Evolutionary conservation across 2,113 vertebrate genomes (phyloP), one percentile per base, ranked within the genome.

Genomic region (Argyrosomus japonicus): DNA sequence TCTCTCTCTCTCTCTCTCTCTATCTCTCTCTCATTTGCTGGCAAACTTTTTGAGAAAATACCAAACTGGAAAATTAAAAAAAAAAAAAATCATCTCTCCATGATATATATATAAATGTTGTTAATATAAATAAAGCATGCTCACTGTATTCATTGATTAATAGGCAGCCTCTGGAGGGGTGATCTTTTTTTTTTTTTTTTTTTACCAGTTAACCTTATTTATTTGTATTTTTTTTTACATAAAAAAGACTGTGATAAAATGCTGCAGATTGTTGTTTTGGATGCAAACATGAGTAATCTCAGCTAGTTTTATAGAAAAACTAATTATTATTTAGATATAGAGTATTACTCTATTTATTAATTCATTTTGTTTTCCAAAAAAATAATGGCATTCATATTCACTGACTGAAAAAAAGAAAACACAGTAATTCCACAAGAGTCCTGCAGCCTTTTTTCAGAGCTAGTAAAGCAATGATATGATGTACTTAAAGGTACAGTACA

Each of bases 41-140:
- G 25, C 19, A 62, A 54, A 27, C 50, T 77, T 81, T 63, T 29
- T 25, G 12, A 80, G n/a, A 70, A 76, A 68, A 72, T 23, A 47
- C 6, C 53, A 45, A 45, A 61, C 3, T 53, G 47, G 29, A 14
- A 9, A 51, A 68, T 29, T 29, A 45, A 68, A 47, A 65, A 27
- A 3, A 29, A 29, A 29, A 29, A 29, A 29, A 29, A 29, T 27
- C 25, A 29, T 29, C 27, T 29, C 27, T 29, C 27, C 18, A 40
- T 9, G 62, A 68, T 21, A 21, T 36, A 62, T 4, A 29, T 54
- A 25, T 61, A 7, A 23, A 17, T 23, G 5, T 4, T 65, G 8
- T 53, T 75, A 19, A 10, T 0, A 10, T 68, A 71, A 67, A 68
- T 74, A 43, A 65, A 75, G 40, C 29, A 14, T 5, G 47, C 11